phyloP scores from a whole-genome alignment of 2,113 vertebrate genomes.

The Ceratotherium simum region DNA sequence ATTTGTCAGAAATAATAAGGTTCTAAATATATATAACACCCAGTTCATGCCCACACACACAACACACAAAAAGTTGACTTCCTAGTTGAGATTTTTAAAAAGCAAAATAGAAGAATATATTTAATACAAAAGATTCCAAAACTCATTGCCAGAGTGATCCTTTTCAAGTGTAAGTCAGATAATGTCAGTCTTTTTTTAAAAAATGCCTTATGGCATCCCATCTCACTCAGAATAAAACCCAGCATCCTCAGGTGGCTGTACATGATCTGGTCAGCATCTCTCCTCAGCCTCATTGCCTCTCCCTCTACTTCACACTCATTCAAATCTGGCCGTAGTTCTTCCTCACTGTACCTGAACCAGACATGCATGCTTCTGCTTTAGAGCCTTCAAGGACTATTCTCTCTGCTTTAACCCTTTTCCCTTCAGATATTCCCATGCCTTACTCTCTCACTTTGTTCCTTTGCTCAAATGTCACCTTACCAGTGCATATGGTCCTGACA shows the following conservation, averaged over 20 bases:
- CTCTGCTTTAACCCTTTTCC: no score
- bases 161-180: background rate
- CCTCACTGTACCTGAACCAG: background rate
- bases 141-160: background rate
- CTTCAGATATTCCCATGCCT: background rate
- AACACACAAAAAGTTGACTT: background rate
- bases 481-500: background rate
- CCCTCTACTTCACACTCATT: background rate
- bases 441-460: background rate
- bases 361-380: background rate
- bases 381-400: background rate
- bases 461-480: background rate
- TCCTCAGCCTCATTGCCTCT: background rate
- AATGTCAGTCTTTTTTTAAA: background rate
- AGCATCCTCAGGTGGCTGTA: rapidly evolving
- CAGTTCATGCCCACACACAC: background rate
- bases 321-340: background rate
- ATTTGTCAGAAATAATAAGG: background rate
- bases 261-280: rapidly evolving
- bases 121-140: background rate
- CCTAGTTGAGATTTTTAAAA: background rate
- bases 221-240: background rate
- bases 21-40: background rate
- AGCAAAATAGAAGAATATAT: background rate
- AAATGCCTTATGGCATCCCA: background rate